Base-by-base conservation (phyloP, 2,888 invertebrate genomes). In the Malthinus flaveolus region DNA sequence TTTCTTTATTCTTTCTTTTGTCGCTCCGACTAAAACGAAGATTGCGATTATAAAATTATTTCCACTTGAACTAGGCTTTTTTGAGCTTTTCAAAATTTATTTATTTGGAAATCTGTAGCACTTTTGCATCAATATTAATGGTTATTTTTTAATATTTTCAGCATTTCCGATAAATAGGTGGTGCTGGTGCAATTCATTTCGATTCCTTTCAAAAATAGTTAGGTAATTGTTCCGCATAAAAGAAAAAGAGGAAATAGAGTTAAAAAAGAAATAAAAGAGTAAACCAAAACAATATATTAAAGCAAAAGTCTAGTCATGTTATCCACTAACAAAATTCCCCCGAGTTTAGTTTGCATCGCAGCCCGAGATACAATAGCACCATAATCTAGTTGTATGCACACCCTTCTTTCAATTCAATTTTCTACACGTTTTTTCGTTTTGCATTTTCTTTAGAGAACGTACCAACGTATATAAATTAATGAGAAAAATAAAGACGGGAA, bases 381-480 rank as follows among this genome's bases (percentile, higher is more conserved):
- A 68, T 72, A 73, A 73, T 73, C 70, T 68, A 67, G 71, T 72
- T 72, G 72, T 69, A 67, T 68, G 68, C 70, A 67, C 63, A 64
- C 68, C 64, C 58, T 23, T 56, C 59, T 61, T 62, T 52, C 44
- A 32, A 49, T 37, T 11, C 49, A 61, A 64, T 51, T 56, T 58
- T 45, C 66, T 61, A 56, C 59, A 65, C 64, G 59, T 46, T 50
- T 15, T 12, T 46, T 23, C 32, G 10, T 39, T 31, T 33, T n/a
- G 31, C 42, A 49, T 35, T 52, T 54, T 54, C 46, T 49, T 11
- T 48, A 8, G 11, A 10, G 45, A 5, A 15, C 3, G 34, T 39
- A 31, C 36, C 7, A 52, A 46, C 9, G 23, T 51, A 10, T 23
- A 23, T 23, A 23, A 23, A 23, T 23, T 23, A 23, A 23, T 5